phyloP scores from a whole-genome alignment of 1,140 invertebrate species.

The Meteorus sp. region DNA sequence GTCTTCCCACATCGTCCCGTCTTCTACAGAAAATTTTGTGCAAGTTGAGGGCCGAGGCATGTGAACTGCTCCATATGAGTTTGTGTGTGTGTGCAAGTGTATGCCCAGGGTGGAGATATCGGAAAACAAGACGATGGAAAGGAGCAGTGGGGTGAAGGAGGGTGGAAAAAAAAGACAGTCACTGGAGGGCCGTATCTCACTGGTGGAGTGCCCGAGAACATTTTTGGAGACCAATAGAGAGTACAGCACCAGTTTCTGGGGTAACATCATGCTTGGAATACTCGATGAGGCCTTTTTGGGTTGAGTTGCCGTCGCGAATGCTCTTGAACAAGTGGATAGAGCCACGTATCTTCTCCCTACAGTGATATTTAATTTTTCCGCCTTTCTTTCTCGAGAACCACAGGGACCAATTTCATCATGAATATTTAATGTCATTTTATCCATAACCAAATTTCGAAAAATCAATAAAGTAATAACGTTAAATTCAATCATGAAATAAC shows the following conservation, averaged over 20 bases:
- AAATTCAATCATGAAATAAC: no score
- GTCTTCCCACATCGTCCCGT: slow-evolving; percentile 31
- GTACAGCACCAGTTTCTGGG: slow-evolving; percentile 9
- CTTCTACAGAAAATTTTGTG: slow-evolving; percentile 17
- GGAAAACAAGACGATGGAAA: background rate
- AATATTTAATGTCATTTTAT: no score
- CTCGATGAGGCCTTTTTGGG: slow-evolving; percentile 17
- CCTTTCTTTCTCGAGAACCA: no score
- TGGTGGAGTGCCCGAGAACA: slow-evolving; percentile 16
- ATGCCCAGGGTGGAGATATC: no score
- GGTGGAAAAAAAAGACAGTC: slow-evolving; percentile 22
- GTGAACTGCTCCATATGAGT: no score
- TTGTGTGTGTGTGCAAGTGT: no score
- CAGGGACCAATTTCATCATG: background rate
- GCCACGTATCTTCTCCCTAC: no score
- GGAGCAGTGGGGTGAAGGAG: slow-evolving; percentile 7
- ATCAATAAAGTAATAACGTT: no score
- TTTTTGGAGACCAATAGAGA: slow-evolving; percentile 29
- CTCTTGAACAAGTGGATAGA: no score
- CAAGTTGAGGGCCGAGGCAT: no score
- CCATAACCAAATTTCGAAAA: no score
- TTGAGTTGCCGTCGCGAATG: background rate
- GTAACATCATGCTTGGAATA: slow-evolving; percentile 21
- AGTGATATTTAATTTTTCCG: background rate
- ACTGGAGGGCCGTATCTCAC: slow-evolving; percentile 35